Percentiles rank a stretch among this genome's conserved stretches.
Conservation (phyloP, 2,797 vertebrate species). For the Echiichthys vipera region DNA sequence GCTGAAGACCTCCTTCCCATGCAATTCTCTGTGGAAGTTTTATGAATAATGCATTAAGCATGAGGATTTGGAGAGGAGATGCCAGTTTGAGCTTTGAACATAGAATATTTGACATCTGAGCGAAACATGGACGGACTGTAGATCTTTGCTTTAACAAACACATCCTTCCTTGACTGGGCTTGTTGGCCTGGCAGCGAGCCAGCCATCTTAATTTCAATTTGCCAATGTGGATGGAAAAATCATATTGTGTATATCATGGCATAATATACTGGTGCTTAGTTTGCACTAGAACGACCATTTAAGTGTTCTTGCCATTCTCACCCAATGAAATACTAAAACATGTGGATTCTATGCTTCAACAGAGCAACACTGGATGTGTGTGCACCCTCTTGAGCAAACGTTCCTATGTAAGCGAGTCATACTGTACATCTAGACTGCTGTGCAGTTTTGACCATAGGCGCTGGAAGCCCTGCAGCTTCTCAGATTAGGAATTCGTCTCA, state of each 20-base stretch:
- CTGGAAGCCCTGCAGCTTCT: constrained; percentile 55
- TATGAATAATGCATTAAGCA: constrained; percentile 63
- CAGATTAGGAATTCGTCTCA: constrained; percentile 65
- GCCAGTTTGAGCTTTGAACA: constrained; percentile 68
- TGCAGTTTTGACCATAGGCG: constrained; percentile 43
- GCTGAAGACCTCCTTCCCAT: constrained; percentile 37
- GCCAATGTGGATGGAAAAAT: constrained; percentile 10
- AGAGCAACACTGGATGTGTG: background rate
- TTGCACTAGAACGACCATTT: background rate
- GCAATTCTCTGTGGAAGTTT: constrained; percentile 33
- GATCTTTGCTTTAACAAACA: constrained; percentile 63
- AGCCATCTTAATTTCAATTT: constrained; percentile 41
- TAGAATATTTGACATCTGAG: constrained; percentile 64
- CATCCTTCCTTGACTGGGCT: constrained; percentile 38
- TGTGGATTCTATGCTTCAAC: background rate
- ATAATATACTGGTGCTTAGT: constrained; percentile 20
- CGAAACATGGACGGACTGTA: constrained; percentile 68
- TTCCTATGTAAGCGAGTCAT: constrained; percentile 31
- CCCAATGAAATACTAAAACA: background rate
- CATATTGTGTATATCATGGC: background rate
- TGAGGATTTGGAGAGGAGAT: constrained; percentile 29
- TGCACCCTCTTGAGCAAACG: constrained; percentile 6
- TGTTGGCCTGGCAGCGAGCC: constrained; percentile 28
- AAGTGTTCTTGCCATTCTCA: background rate
- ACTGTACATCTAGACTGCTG: constrained; percentile 29